A percentile compares a stretch with the other conserved stretches of the same genome.
Evolutionary conservation across 1,140 invertebrate genomes (phyloP).

Genomic region (Microplitis mediator): DNA sequence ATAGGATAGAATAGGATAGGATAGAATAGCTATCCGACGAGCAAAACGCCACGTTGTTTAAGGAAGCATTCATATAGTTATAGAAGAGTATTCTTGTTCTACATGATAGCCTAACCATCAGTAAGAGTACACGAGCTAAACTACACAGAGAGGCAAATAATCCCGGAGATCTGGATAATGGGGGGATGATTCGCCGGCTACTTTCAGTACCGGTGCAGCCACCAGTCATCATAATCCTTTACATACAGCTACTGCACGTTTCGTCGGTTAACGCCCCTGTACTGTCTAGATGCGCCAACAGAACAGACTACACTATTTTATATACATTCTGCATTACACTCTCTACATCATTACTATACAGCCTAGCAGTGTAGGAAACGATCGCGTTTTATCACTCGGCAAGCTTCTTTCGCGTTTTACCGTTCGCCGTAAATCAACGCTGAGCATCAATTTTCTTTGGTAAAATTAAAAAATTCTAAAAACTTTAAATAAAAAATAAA

Average conservation of each 20-base stretch:
- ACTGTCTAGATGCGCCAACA: not conserved
- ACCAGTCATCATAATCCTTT: not conserved
- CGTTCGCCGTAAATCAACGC: constrained; percentile 23
- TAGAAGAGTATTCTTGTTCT: too few species aligned
- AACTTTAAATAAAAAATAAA: not conserved
- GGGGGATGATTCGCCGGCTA: not conserved
- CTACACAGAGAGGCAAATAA: too few species aligned
- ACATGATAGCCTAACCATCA: too few species aligned
- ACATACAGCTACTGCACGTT: constrained; percentile 8
- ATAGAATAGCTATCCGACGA: too few species aligned
- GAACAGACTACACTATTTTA: not conserved
- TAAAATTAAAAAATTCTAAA: constrained; percentile 1
- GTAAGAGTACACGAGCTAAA: too few species aligned
- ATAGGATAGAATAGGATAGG: too few species aligned
- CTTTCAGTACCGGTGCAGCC: not conserved
- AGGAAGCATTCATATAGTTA: not conserved
- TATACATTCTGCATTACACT: not conserved
- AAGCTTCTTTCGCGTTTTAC: constrained; percentile 7
- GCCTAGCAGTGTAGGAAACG: not conserved
- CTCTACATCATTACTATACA: too few species aligned
- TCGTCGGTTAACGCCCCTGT: constrained; percentile 25
- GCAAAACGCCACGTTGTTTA: not conserved
- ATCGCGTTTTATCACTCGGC: constrained; percentile 20
- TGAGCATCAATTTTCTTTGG: constrained; percentile 24
- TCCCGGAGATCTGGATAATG: not conserved